Evolutionary conservation across 2,113 vertebrate species (phyloP).

Genomic region (Syngnathus typhle): DNA sequence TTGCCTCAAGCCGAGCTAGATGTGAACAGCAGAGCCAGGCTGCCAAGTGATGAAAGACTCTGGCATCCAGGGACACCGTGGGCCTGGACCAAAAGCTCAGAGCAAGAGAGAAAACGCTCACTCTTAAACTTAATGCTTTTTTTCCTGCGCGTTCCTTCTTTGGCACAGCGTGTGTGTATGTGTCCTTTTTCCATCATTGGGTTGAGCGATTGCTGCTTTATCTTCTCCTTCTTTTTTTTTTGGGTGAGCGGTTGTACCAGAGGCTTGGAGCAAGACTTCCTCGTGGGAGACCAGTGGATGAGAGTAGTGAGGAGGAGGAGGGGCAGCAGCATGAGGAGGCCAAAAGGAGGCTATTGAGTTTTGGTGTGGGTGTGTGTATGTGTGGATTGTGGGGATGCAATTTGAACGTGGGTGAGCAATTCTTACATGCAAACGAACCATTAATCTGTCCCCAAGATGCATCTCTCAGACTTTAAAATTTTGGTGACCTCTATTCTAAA

Average conservation of each 20-base stretch:
- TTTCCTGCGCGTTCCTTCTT: constrained; percentile 54
- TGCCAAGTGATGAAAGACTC: constrained; percentile 75
- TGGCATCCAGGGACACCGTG: constrained; percentile 70
- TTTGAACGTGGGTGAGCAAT: constrained; percentile 37
- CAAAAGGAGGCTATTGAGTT: constrained; percentile 41
- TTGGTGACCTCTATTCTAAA: too few species aligned
- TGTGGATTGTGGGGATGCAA: constrained; percentile 22
- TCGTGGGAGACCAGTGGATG: constrained; percentile 61
- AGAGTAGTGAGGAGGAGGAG: constrained; percentile 51
- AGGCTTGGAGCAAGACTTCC: constrained; percentile 64
- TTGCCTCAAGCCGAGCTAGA: constrained; percentile 72
- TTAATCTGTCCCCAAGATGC: too few species aligned
- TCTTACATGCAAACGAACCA: constrained; percentile 4
- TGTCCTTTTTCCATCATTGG: constrained; percentile 62
- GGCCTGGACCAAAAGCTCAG: constrained; percentile 67
- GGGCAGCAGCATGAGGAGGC: constrained; percentile 34
- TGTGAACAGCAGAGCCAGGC: constrained; percentile 66
- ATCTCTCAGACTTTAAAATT: too few species aligned
- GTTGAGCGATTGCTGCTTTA: constrained; percentile 38
- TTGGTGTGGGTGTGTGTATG: constrained; percentile 23
- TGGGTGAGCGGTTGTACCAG: constrained; percentile 47
- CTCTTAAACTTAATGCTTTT: constrained; percentile 71
- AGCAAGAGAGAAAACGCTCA: constrained; percentile 70
- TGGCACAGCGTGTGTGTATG: constrained; percentile 24
- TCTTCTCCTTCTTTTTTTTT: constrained; percentile 29